A percentile compares a stretch with the other conserved stretches of the same genome.
Conservation (phyloP, 2,113 vertebrate genomes). For the Merops nubicus region DNA sequence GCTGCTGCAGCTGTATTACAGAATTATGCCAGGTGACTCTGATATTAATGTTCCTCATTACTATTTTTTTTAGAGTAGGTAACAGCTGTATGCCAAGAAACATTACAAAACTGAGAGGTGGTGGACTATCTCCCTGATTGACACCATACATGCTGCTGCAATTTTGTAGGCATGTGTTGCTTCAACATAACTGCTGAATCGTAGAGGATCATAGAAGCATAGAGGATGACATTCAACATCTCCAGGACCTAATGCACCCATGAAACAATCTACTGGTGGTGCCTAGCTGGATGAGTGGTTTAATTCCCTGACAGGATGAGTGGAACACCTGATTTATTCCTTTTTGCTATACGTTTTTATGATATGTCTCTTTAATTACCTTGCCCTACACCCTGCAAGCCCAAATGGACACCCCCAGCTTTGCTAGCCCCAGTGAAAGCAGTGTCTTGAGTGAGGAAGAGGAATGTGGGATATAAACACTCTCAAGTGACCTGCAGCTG, state of each 20-base stretch:
- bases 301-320: background rate
- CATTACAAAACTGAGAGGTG: background rate
- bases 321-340: background rate
- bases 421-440: background rate
- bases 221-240: background rate
- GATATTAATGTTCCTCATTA: background rate
- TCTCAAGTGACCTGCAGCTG: background rate
- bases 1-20: background rate
- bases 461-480: background rate
- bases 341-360: background rate
- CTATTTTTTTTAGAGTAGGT: background rate
- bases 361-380: background rate
- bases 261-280: background rate
- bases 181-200: background rate
- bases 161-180: background rate
- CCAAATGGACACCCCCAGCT: background rate
- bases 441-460: background rate
- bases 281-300: background rate
- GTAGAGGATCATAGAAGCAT: no score
- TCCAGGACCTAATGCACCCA: background rate
- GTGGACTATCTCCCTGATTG: background rate
- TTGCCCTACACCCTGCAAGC: background rate
- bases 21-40: background rate
- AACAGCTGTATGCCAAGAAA: background rate
- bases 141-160: background rate